Base-by-base conservation (phyloP, 2,113 vertebrate species). In the Chlamydotis undulata region DNA sequence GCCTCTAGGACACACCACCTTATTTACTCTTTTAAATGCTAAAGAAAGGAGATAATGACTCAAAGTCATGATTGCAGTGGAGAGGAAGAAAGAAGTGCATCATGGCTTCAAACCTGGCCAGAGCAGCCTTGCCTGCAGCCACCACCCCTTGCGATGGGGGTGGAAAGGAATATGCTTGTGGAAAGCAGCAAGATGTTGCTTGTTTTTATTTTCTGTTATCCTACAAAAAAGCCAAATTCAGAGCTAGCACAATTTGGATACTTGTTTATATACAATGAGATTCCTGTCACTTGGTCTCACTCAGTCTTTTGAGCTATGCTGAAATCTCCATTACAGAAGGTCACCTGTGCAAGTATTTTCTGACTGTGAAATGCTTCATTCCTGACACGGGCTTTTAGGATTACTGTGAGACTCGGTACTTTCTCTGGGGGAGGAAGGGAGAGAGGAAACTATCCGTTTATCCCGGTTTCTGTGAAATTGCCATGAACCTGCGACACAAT, bases 361-460 rank as follows among this genome's bases (percentile, higher is more conserved):
- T 68, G 49, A 6, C 37, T 61, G 35, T 31, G 31, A 83, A 78
- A 74, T 29, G 24, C 71, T 89, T 90, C 41, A 24, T 41, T 85
- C 83, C 55, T 35, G 87, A 8, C 47, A 50, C 12, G 64, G 49
- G 74, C 33, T 59, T 78, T 91, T 67, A 73, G 41, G 79, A 52
- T 83, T 74, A 23, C 74, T 73, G 39, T 45, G 64, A 61, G 64
- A 68, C 11, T 83, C 11, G 2, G 5, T 49, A 35, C 69, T 80
- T 91, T 89, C 86, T 87, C 53, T n/a, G 25, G 35, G 31, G 76
- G 77, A 94, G 65, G 81, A 89, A 90, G 67, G 21, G n/a, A 79
- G 87, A 71, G 81, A 89, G 89, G 91, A 92, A 95, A 41, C 2
- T 8, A 21, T 83, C 63, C 89, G 75, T 93, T 94, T 90, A 69